Base-by-base conservation (phyloP, 2,888 invertebrate species). In the Abrostola tripartita region DNA sequence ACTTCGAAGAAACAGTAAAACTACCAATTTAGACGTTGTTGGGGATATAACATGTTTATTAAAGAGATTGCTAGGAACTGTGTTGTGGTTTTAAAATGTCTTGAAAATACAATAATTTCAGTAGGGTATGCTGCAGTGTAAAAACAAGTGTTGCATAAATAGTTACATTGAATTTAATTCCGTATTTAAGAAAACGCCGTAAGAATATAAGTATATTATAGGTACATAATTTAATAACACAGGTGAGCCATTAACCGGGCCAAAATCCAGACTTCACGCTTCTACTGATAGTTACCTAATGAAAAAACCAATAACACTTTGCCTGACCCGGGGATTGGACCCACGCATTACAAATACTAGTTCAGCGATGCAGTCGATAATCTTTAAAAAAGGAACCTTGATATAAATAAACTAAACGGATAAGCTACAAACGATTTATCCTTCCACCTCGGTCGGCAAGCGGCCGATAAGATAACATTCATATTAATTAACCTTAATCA, bases 401-500 rank as follows among this genome's bases (percentile, higher is more conserved):
- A 54, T 62, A 52, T 7, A 52, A 50, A 50, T 54, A 54, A 66
- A 61, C 49, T 50, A 57, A 62, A 44, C 37, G 58, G 42, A 73
- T 68, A 58, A 63, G 59, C 73, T 60, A 52, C 49, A 61, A 68
- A 70, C 65, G 53, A 60, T 72, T 69, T 70, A 78, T 70, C 68
- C 69, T 70, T 68, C 57, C 40, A 58, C 53, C 57, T 10, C 60
- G 24, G 24, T 24, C 24, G 44, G 58, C 62, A 50, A 67, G 37
- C 60, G 49, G 44, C 49, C 57, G 70, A 78, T 77, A 77, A 75
- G 76, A 78, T 69, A 73, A 66, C 65, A 63, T 78, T 70, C 57
- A 68, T 74, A 72, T 64, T 74, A 74, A 78, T 77, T 78, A 56
- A 72, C 61, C 37, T 65, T 76, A 76, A 73, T 76, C 76, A 69